phyloP scores from a whole-genome alignment of 2,888 invertebrate species.

The Melangyna quadrimaculata region DNA sequence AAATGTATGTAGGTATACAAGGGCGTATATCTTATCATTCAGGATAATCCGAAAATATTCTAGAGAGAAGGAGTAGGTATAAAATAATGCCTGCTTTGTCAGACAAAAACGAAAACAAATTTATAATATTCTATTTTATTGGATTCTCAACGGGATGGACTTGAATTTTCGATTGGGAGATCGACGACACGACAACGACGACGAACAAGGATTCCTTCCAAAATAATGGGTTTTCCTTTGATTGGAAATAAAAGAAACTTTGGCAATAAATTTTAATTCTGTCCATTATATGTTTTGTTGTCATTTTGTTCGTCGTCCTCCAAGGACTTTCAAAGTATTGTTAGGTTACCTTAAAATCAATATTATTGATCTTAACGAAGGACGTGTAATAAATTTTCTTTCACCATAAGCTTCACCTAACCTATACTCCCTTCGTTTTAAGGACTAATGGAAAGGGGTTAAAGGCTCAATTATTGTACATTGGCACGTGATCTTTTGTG shows the following conservation, averaged over 20 bases:
- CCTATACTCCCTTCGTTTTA: not conserved
- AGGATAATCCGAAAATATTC: constrained; percentile 16
- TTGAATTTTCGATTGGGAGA: not conserved
- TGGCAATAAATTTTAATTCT: constrained; percentile 41
- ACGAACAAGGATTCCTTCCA: not conserved
- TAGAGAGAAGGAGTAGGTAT: not conserved
- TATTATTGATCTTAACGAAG: constrained; percentile 24
- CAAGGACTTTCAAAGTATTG: constrained; percentile 10
- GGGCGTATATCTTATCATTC: constrained; percentile 15
- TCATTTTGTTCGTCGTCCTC: constrained; percentile 14
- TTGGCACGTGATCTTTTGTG: constrained; percentile 34
- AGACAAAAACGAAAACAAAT: constrained; percentile 36
- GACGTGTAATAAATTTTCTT: constrained; percentile 13
- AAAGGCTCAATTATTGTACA: constrained; percentile 7
- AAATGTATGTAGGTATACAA: not conserved
- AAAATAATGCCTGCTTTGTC: not conserved
- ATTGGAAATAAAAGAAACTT: constrained; percentile 19
- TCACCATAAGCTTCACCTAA: too few species aligned
- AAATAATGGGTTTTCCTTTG: not conserved
- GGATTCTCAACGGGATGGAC: not conserved
- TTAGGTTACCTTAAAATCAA: constrained; percentile 29
- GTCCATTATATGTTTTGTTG: constrained; percentile 18
- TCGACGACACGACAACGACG: too few species aligned
- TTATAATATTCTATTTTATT: constrained; percentile 28
- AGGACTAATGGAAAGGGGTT: not conserved